phyloP scores from a whole-genome alignment of 1,140 invertebrate species.

The Drosophila obscura region DNA sequence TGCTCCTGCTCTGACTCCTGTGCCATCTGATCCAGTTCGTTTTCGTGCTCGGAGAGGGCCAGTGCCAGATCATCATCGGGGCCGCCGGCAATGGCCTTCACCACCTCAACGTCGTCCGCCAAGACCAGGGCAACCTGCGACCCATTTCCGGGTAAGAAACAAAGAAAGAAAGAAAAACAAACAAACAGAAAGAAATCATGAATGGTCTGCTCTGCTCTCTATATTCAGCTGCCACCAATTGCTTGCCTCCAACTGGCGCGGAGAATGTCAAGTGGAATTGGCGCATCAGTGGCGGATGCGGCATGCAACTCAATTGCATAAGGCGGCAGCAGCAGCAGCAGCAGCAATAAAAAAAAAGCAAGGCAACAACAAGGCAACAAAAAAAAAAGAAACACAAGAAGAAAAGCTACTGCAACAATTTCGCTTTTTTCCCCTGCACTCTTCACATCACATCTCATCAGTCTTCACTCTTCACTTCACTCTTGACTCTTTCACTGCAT shows the following conservation, averaged over 20 bases:
- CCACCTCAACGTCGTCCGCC: constrained; percentile 87
- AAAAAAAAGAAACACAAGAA: constrained; percentile 17
- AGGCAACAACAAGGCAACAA: constrained; percentile 11
- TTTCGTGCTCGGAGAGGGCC: constrained; percentile 85
- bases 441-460: not conserved
- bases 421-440: constrained; percentile 63
- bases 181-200: constrained; percentile 26
- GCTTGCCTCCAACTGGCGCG: constrained; percentile 1
- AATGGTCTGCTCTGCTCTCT: constrained; percentile 14
- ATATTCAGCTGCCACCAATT: constrained; percentile 39
- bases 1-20: constrained; percentile 87
- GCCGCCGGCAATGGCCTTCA: constrained; percentile 85
- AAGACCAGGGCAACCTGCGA: constrained; percentile 55
- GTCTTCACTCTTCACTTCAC: not conserved
- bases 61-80: constrained; percentile 71
- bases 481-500: not conserved
- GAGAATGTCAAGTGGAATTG: constrained; percentile 60
- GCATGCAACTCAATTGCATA: constrained; percentile 76
- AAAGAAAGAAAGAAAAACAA: not conserved
- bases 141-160: constrained; percentile 40
- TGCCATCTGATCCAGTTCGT: constrained; percentile 87
- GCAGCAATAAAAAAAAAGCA: not conserved
- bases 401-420: constrained; percentile 60
- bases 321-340: constrained; percentile 37
- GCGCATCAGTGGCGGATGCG: constrained; percentile 56